Conservation (phyloP, 2,888 invertebrate species). For the Clistopyga incitator region DNA sequence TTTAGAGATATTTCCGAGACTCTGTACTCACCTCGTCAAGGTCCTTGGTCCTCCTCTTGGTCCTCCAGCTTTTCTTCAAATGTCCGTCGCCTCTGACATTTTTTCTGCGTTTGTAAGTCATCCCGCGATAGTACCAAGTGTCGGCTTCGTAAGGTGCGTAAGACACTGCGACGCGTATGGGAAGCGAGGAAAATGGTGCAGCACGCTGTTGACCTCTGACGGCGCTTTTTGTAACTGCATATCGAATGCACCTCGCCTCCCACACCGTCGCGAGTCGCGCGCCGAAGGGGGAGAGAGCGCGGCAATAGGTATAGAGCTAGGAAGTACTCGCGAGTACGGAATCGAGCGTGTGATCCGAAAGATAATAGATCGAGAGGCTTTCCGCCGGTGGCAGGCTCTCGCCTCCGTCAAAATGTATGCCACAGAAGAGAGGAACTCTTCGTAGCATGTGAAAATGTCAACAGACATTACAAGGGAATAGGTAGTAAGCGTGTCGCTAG, state of each 20-base stretch:
- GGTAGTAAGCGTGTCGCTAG: slow-evolving; percentile 65
- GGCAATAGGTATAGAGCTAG: slow-evolving; percentile 42
- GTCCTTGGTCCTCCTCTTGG: slow-evolving; percentile 91
- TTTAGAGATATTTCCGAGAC: slow-evolving; percentile 33
- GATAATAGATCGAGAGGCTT: slow-evolving; percentile 61
- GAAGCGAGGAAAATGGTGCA: not conserved
- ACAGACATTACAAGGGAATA: slow-evolving; percentile 2
- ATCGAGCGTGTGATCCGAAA: slow-evolving; percentile 63
- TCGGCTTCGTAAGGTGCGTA: slow-evolving; percentile 2
- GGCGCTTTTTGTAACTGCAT: not conserved
- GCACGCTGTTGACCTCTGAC: not conserved
- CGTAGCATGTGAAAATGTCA: not conserved
- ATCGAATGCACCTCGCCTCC: slow-evolving; percentile 22
- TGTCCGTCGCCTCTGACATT: slow-evolving; percentile 93
- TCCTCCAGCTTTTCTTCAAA: slow-evolving; percentile 91
- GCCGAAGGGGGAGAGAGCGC: not conserved
- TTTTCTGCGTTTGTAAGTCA: slow-evolving; percentile 92
- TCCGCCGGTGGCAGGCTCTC: slow-evolving; percentile 38
- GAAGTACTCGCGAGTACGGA: slow-evolving; percentile 60
- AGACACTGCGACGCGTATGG: slow-evolving; percentile 5
- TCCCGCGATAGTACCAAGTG: slow-evolving; percentile 74
- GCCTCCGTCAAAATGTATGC: not conserved
- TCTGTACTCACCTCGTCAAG: slow-evolving; percentile 88
- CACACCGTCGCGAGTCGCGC: not conserved
- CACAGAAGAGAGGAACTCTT: not conserved